Base-by-base conservation (phyloP, 2,888 invertebrate species). In the Eupithecia insigniata region DNA sequence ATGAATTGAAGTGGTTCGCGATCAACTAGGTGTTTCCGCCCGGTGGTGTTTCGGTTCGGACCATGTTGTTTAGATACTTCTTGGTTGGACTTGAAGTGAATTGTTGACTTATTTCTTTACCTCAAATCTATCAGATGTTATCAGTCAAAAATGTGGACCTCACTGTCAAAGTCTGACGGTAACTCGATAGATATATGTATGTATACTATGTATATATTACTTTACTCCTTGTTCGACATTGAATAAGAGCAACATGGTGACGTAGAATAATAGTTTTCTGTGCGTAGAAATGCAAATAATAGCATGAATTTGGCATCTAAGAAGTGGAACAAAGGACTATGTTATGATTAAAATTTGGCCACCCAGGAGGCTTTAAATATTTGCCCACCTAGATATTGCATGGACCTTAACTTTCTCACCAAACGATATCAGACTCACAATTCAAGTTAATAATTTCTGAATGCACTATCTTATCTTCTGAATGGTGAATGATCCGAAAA, bases 1-100 rank as follows among this genome's bases (percentile, higher is more conserved):
- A 92, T 92, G 90, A 92, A 89, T 90, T 92, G 92, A 90, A 92
- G 92, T 92, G 93, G 92, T 93, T 92, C 89, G 92, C 90, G 92
- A 92, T 92, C 92, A 93, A 93, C 92, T 89, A 90, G 91, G 86
- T 85, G 90, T 87, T 93, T 93, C 93, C 93, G 93, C 85, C 87
- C 91, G 90, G 91, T 92, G 92, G n/a, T n/a, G n/a, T n/a, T n/a
- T n/a, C n/a, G n/a, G 90, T 90, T 85, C 81, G 81, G 79, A 80
- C 80, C 73, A 80, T 80, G 76, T 79, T 84, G 86, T 83, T 85
- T 84, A 82, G 81, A 85, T 82, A 82, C 80, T 80, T 79, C 81
- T 79, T 74, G 76, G 75, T 76, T 75, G 69, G 69, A 73, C 75
- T 79, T 74, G 66, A 79, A 82, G 78, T 79, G 80, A 79, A 18